These are phyloP conservation scores for Colinus virginianus DNA, from an alignment of 2,113 vertebrate species.

Conservation along the genomic window DNA sequence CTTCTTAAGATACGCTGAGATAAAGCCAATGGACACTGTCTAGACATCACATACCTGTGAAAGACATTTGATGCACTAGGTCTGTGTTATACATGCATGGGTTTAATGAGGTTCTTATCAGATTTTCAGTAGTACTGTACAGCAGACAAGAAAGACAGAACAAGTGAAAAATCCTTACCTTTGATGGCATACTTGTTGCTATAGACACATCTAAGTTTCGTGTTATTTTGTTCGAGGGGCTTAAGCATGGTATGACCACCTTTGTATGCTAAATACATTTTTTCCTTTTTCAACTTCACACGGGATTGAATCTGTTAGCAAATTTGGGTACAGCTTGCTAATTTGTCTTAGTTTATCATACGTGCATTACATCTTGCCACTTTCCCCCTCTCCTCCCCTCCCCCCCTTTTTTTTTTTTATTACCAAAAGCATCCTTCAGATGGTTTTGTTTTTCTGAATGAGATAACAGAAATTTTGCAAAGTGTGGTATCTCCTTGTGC, in stretches of 20 bases:
- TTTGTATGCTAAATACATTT: background rate
- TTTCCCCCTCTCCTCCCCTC: background rate
- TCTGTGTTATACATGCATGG: background rate
- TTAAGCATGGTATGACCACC: background rate
- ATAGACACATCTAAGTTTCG: background rate
- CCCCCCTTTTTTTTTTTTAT: background rate
- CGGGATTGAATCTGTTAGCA: background rate
- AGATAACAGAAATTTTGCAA: background rate
- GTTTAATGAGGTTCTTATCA: conserved; percentile 28
- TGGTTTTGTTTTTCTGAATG: background rate
- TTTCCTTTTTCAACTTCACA: conserved; percentile 6
- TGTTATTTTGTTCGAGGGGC: background rate
- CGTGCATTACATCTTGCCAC: fast-evolving
- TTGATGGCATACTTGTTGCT: conserved; percentile 34
- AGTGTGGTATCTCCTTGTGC: fast-evolving
- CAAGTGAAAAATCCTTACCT: conserved; percentile 25
- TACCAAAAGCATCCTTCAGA: background rate
- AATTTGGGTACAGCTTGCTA: conserved; percentile 10
- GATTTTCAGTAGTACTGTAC: background rate
- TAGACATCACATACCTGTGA: background rate
- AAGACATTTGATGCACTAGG: background rate
- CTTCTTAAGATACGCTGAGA: background rate
- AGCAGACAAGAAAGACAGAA: background rate
- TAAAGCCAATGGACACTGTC: background rate
- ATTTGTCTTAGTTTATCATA: background rate